Base-by-base conservation (phyloP, 2,797 vertebrate genomes). In the Vultur gryphus region DNA sequence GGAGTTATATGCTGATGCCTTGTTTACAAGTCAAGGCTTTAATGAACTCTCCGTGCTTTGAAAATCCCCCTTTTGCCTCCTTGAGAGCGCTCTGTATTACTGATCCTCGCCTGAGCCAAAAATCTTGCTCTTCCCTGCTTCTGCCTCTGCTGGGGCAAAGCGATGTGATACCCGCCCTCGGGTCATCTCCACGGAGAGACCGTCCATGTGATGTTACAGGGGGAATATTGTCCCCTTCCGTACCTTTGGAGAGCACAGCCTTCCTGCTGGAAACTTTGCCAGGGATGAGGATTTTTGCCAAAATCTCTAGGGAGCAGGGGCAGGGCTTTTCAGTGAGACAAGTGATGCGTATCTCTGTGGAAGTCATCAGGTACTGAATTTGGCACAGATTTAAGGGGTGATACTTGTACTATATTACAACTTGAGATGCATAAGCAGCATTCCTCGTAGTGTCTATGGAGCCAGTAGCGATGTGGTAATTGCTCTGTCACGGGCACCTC, bases 121-220 rank as follows among this genome's bases (percentile, higher is more conserved):
- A 55, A 6, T 20, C 49, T 48, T 59, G 28, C 23, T 83, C 24
- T 43, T 70, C 44, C 41, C n/a, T 62, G 24, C 44, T 48, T 37
- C 49, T 77, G 51, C 31, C 46, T 58, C 61, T 89, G 41, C 44
- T 70, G 52, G 78, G 29, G 43, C 59, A 44, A 39, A 90, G 55
- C 24, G 16, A 7, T 3, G 23, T 23, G 16, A n/a, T 19, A 31
- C 8, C 33, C 14, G 29, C 3, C 10, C 61, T 39, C 2, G 0
- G 55, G 46, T 23, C 46, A 72, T 9, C 65, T 55, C 48, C 59
- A 19, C 1, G 29, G 58, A 71, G n/a, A 82, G 21, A 73, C 21
- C 15, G 2, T 7, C 73, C 6, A 0, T 5, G 29, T 29, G 31
- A 31, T 1, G 2, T 29, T 9, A 6, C 5, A 21, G 18, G 35